Evolutionary conservation across 2,113 vertebrate species (phyloP).

Genomic region (Leucosticte australis): DNA sequence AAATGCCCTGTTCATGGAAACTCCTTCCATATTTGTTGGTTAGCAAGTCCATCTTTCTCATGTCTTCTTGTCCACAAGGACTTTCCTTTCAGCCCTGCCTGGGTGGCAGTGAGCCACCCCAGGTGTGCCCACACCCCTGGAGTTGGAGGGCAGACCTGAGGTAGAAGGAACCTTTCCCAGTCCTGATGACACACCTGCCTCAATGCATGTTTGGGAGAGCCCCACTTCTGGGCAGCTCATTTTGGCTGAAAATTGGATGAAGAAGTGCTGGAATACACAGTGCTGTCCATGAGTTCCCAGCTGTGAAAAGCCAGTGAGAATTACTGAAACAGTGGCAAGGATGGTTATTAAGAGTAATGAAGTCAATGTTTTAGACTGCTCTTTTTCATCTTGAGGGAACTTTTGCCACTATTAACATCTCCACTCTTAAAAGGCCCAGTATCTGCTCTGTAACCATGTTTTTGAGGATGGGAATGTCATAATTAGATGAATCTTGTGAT

Average conservation of each 20-base stretch:
- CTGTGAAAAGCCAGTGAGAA: neutral
- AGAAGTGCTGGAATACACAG: neutral
- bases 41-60: neutral
- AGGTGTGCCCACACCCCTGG: neutral
- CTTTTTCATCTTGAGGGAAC: neutral
- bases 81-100: neutral
- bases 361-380: neutral
- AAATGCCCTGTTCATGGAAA: neutral
- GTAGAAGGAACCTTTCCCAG: neutral
- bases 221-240: neutral
- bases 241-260: neutral
- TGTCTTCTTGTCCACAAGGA: neutral
- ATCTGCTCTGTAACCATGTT: neutral
- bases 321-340: neutral
- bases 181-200: neutral
- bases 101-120: neutral
- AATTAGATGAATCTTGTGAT: constrained; percentile 5
- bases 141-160: neutral
- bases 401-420: neutral
- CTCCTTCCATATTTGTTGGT: neutral
- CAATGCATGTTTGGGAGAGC: neutral
- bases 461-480: neutral
- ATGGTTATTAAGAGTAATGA: neutral
- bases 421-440: neutral
- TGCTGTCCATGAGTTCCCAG: neutral